phyloP scores from a whole-genome alignment of 2,113 vertebrate species.

The Menidia beryllina region DNA sequence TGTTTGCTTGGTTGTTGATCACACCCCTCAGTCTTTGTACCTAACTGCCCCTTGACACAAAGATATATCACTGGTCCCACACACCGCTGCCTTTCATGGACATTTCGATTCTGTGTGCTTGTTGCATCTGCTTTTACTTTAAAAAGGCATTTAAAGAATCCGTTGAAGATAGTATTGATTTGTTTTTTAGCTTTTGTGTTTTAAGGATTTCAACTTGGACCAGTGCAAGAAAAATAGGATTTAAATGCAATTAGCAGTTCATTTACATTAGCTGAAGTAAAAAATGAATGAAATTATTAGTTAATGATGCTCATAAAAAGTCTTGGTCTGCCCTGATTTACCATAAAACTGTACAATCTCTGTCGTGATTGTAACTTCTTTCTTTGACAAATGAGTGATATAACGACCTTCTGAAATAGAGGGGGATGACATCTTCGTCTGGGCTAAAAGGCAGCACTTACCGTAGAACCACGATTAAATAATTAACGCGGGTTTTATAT shows the following conservation, averaged over 20 bases:
- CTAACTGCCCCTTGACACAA: conserved; percentile 68
- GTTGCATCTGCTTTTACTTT: conserved; percentile 38
- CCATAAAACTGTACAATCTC: conserved; percentile 49
- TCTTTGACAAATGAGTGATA: conserved; percentile 77
- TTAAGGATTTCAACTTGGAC: conserved; percentile 24
- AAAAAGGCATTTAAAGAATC: conserved; percentile 18
- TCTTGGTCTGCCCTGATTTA: conserved; percentile 63
- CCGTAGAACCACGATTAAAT: conserved; percentile 80
- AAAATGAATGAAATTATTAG: conserved; percentile 58
- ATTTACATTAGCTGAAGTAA: conserved; percentile 59
- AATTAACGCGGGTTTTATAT: conserved; percentile 84
- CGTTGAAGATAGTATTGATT: neutral
- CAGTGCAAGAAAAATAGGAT: conserved; percentile 27
- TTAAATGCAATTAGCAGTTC: conserved; percentile 59
- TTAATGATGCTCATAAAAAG: conserved; percentile 64
- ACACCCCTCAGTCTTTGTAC: conserved; percentile 72
- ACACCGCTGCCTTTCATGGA: conserved; percentile 36
- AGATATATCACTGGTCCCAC: conserved; percentile 72
- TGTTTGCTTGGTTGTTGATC: conserved; percentile 79
- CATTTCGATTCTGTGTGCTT: conserved; percentile 35
- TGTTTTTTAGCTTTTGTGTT: conserved; percentile 6
- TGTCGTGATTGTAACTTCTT: conserved; percentile 65
- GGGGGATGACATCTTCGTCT: conserved; percentile 71
- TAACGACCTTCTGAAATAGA: conserved; percentile 75
- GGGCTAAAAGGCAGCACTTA: conserved; percentile 82